A percentile compares a stretch with the other conserved stretches of the same genome.
These are phyloP conservation scores for Cryptotermes secundus DNA, from an alignment of 1,140 invertebrate species.

Conservation along the genomic window DNA sequence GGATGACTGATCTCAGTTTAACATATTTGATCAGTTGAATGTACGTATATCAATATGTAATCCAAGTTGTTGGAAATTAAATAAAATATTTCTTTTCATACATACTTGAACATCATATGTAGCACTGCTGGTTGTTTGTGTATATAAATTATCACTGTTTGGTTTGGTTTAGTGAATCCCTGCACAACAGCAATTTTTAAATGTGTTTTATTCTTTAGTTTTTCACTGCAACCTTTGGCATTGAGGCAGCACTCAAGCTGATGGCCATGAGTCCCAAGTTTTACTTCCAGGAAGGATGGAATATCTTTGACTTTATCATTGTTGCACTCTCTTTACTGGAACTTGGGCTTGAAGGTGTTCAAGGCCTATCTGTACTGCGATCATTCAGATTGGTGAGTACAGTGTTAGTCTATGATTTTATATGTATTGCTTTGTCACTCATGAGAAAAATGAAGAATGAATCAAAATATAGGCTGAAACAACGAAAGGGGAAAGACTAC, in stretches of 20 bases:
- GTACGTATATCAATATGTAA: too few species aligned
- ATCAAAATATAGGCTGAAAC: too few species aligned
- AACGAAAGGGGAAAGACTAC: too few species aligned
- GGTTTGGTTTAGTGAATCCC: not conserved
- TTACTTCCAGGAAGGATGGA: constrained; percentile 99
- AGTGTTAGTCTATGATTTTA: too few species aligned
- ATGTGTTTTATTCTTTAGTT: constrained; percentile 66
- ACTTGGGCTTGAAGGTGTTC: constrained; percentile 87
- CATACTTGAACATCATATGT: too few species aligned
- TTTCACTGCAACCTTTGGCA: constrained; percentile 96
- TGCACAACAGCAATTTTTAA: constrained; percentile 27
- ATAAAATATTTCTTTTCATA: too few species aligned
- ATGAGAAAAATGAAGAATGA: too few species aligned
- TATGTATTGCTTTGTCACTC: too few species aligned
- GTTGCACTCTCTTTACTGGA: constrained; percentile 93
- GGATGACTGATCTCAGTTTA: too few species aligned
- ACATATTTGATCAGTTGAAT: too few species aligned
- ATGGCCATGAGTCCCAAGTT: constrained; percentile 95
- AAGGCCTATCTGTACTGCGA: constrained; percentile 93
- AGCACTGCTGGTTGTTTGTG: not conserved
- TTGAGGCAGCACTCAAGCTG: constrained; percentile 94
- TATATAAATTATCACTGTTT: not conserved
- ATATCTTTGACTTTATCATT: constrained; percentile 98
- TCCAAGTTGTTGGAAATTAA: too few species aligned
- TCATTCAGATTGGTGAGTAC: constrained; percentile 94